A percentile compares a stretch with the other conserved stretches of the same genome.
Conservation (phyloP, 2,797 vertebrate species). For the Bufotes viridis region DNA sequence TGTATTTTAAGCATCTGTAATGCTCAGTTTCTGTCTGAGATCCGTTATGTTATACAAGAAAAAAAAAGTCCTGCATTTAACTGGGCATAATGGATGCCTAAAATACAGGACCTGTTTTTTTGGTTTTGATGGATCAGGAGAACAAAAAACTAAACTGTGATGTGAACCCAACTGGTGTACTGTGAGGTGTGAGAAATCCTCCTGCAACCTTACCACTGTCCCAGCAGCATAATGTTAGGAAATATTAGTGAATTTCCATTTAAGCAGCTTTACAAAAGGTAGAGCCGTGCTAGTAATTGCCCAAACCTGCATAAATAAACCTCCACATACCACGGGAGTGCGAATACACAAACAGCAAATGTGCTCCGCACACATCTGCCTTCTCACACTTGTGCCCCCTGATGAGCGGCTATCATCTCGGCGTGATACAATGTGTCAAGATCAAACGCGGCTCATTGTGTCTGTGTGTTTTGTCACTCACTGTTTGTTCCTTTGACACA, state of each 20-base stretch:
- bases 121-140: no score
- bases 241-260: background rate
- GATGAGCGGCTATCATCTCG: conserved; percentile 6
- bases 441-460: conserved; percentile 45
- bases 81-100: no score
- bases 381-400: background rate
- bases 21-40: no score
- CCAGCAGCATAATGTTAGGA: background rate
- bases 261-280: background rate
- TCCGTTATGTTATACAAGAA: no score
- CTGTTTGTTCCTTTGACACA: conserved; percentile 52
- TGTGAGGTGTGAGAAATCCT: no score
- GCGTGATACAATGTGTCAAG: conserved; percentile 38
- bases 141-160: no score
- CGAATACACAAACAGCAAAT: background rate
- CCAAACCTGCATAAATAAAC: background rate
- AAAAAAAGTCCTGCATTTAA: no score
- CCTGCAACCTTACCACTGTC: no score
- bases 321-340: background rate
- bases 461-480: conserved; percentile 30
- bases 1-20: no score
- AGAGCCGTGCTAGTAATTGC: background rate
- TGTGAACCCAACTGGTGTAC: no score
- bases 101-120: no score
- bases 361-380: background rate